Base-by-base conservation (phyloP, 2,888 invertebrate species). In the Euproctis similis region DNA sequence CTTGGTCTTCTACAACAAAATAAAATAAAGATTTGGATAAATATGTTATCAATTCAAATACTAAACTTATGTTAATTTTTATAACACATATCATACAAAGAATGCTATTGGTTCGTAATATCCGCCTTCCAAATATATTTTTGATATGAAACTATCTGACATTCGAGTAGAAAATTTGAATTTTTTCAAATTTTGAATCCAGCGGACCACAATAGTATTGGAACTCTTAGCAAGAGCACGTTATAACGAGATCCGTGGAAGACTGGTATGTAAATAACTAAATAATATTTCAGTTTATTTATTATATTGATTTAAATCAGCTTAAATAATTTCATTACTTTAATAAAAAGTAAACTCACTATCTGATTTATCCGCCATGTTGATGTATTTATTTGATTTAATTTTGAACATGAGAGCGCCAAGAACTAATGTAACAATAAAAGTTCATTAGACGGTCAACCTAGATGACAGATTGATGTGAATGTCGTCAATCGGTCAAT, bases 291-390 rank as follows among this genome's bases (percentile, higher is more conserved):
- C n/a, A 13, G 4, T 13, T 24, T 29, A 10, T 12, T 5, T 24
- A 8, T 17, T n/a, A 10, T 12, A 5, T 4, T 12, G 16, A 7
- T 16, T 11, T 7, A 4, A 8, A 28, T 35, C 30, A 20, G 6
- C n/a, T 24, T 3, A 12, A 61, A 68, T 57, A 31, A 30, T 21
- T 28, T 9, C 27, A 26, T 4, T 31, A 21, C 33, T 9, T 32
- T 22, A 53, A 34, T 71, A 60, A 62, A 76, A 80, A 78, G 63
- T 80, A 80, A 86, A 89, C 90, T 90, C 87, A 90, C 90, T 90
- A 90, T 91, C 89, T 86, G 89, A 88, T 87, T 88, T 86, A 86
- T 91, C 90, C 89, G 91, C 91, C 91, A 92, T 92, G 85, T 91
- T 91, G 90, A 87, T 87, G 84, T 40, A 52, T 69, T 29, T 57